Base-by-base conservation (phyloP, 2,888 invertebrate genomes). In the Deilephila porcellus region DNA sequence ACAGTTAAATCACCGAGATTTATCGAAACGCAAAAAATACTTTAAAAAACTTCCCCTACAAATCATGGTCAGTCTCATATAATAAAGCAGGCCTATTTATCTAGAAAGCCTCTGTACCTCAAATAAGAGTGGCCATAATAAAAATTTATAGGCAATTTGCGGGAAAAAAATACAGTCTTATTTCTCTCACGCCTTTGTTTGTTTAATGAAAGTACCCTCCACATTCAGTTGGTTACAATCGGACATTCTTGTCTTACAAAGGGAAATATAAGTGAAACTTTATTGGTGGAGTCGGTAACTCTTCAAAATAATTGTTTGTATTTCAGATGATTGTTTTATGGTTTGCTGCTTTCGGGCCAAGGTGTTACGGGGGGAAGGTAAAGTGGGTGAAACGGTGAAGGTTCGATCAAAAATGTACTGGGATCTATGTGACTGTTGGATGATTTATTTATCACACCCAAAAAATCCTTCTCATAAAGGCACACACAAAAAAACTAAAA, bases 71-170 rank as follows among this genome's bases (percentile, higher is more conserved):
- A 73, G 63, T 60, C 34, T 83, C 87, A 88, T 87, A 88, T 88
- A 90, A 89, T 89, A 88, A 87, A 85, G 82, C 85, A 86, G 82
- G 83, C 83, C 86, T 90, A 91, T 92, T 92, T 92, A 91, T 91
- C 88, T 86, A 85, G 81, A 86, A 88, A 91, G 89, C 90, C 89
- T 87, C 87, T 85, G 90, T 90, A 90, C 91, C 90, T 91, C 91
- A 89, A 93, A 91, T 87, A 88, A 90, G 89, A 91, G 89, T 86
- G 91, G 91, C 91, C 86, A 92, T 93, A 93, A 93, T 93, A 93
- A 89, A 91, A 93, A 93, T 92, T 93, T 93, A 93, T 93, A 90
- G 93, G 90, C 93, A 93, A 93, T 93, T 93, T 92, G 86, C 84
- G 84, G 85, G 81, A 81, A 91, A 88, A 93, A 90, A 91, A 91